Conservation (phyloP, 53 echinoderm and acorn worm species). For the Henricia sp. region DNA sequence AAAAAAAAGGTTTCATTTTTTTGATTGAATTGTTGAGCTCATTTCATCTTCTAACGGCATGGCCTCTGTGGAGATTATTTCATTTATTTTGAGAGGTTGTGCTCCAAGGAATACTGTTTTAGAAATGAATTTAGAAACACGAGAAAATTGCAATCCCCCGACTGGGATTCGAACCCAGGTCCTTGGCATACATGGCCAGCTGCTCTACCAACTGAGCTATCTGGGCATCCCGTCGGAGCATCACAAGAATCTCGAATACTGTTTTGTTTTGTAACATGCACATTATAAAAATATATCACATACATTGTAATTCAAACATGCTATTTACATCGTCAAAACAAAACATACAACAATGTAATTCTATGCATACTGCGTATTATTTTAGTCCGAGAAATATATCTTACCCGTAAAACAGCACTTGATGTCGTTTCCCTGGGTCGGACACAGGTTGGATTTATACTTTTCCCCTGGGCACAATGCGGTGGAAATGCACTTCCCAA, state of each 20-base stretch:
- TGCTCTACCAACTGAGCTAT: no score
- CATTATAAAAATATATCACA: background rate
- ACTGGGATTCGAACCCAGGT: no score
- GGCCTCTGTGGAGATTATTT: no score
- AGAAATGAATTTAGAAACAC: background rate
- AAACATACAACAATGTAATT: no score
- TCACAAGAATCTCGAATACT: background rate
- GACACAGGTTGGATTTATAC: slow-evolving; percentile 61
- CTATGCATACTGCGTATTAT: no score
- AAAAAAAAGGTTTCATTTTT: no score
- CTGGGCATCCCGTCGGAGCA: no score
- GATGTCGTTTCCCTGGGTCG: slow-evolving; percentile 44
- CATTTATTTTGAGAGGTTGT: background rate
- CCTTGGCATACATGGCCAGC: no score
- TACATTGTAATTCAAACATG: no score
- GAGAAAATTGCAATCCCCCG: no score
- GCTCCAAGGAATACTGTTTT: background rate
- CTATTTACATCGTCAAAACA: background rate
- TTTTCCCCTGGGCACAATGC: slow-evolving; percentile 62
- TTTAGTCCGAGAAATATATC: background rate
- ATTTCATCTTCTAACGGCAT: no score
- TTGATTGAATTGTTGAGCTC: no score
- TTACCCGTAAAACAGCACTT: slow-evolving; percentile 83
- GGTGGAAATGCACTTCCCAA: slow-evolving; percentile 68
- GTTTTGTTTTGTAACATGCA: background rate